Base-by-base conservation (phyloP, 2,113 vertebrate species). In the Arenaria interpres region DNA sequence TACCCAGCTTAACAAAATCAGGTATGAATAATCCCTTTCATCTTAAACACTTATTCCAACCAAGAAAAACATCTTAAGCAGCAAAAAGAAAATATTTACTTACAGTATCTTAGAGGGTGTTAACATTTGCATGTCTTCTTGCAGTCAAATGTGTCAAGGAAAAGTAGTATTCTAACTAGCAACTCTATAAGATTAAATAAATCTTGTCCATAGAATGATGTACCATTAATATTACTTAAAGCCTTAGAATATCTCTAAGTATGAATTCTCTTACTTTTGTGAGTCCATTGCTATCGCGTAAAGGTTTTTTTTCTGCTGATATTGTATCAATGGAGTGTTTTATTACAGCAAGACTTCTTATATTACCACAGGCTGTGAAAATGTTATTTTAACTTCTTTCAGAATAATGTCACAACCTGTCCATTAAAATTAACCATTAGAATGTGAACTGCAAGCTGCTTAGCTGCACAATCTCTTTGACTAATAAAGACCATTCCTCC, bases 361-460 rank as follows among this genome's bases (percentile, higher is more conserved):
- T 46, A 73, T 91, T 93, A 64, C 46, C 24, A n/a, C 25, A 81
- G 66, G 85, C 43, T 93, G 57, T 73, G 66, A 92, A 97, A 97
- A 96, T 90, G 63, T 87, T 94, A 41, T 86, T 96, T 96, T 95
- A 91, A 93, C 69, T 96, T 93, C 39, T 71, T 89, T 71, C 62
- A 84, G 85, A 95, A 95, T 75, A 95, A 74, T 94, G 71, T 87
- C 82, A 91, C 68, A 90, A 80, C 48, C 39, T 2, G 32, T 96
- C 83, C 78, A 89, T 95, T 96, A 95, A 98, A 93, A 94, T 89
- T 91, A 86, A 81, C 51, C 53, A 77, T 72, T 89, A 91, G 51
- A 82, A 92, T 77, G 50, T 88, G 67, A 89, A 90, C 68, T 72
- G 45, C 91, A 91, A 89, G 60, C 63, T 88, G 12, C 28, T 91